Conservation (phyloP, 2,888 invertebrate species). For the Protophormia terraenovae region DNA sequence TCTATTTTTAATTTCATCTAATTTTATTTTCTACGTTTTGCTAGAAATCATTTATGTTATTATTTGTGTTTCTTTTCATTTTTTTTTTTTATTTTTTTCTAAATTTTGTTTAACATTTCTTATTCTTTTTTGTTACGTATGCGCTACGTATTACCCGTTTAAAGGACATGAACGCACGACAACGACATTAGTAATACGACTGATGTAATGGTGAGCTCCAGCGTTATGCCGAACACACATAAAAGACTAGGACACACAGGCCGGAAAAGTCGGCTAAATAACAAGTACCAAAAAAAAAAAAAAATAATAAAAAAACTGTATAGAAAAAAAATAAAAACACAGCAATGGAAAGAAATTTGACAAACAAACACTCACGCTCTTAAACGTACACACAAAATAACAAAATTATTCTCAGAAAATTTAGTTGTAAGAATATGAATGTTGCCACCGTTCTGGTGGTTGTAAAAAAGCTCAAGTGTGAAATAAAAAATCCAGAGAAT, state of each 20-base stretch:
- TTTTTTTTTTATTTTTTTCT: background rate
- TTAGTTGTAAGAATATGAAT: background rate
- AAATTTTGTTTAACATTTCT: background rate
- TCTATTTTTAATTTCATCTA: background rate
- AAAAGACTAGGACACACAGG: slow-evolving; percentile 66
- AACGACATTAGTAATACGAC: slow-evolving; percentile 78
- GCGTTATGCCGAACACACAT: slow-evolving; percentile 67
- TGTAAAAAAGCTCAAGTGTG: background rate
- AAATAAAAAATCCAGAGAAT: background rate
- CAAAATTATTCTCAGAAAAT: slow-evolving; percentile 32
- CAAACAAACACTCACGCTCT: slow-evolving; percentile 37
- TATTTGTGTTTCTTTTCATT: slow-evolving; percentile 13
- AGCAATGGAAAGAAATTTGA: background rate
- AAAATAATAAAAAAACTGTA: no score
- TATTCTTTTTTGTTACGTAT: slow-evolving; percentile 53
- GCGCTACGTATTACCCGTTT: slow-evolving; percentile 54
- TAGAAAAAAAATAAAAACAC: background rate
- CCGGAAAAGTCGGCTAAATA: slow-evolving; percentile 69
- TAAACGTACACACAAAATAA: slow-evolving; percentile 2
- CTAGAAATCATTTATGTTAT: slow-evolving; percentile 6
- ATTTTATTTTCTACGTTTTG: background rate
- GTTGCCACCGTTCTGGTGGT: slow-evolving; percentile 21
- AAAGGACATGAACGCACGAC: slow-evolving; percentile 77
- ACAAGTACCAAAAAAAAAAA: slow-evolving; percentile 55
- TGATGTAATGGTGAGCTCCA: slow-evolving; percentile 71